Base-by-base conservation (phyloP, 2,888 invertebrate species). In the Melieria omissa region DNA sequence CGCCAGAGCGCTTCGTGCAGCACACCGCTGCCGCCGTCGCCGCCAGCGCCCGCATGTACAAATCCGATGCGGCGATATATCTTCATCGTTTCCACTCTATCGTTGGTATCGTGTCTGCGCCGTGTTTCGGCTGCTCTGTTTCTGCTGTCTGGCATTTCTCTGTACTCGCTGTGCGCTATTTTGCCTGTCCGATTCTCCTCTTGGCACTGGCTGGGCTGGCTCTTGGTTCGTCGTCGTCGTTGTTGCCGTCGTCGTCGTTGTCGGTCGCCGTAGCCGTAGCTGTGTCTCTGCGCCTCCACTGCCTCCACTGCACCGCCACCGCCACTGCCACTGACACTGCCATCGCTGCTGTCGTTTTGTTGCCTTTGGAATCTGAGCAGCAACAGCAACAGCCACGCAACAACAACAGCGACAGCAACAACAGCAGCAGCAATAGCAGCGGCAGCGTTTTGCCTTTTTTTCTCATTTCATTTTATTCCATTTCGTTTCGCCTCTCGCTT, bases 151-250 rank as follows among this genome's bases (percentile, higher is more conserved):
- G 29, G 29, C 29, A 29, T 3, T 29, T 29, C 29, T 29, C 29
- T 29, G 29, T 29, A 29, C 29, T 29, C 29, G 29, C 29, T 29
- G 29, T 29, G 29, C 29, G 29, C 29, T 29, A 29, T 29, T 29
- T 61, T 52, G 67, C 67, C 52, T 67, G 67, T 67, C 67, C 67
- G 67, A 67, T 61, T 67, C 60, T 67, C 61, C 67, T 67, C 67
- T 61, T 67, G 29, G 29, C 29, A 29, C 29, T 29, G 29, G 29
- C 16, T 44, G 49, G 42, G 67, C 47, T 47, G 57, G 49, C 67
- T 67, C 60, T 67, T 9, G 7, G 16, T 41, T 29, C 65, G 16
- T 45, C 45, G n/a, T 29, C 65, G 16, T 45, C 45, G n/a, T 65
- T 54, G 49, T 54, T n/a, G 46, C 6, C 29, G 49, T 65, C 41